These are phyloP conservation scores for Diogma glabrata DNA, from an alignment of 2,888 invertebrate genomes.

Conservation along the genomic window DNA sequence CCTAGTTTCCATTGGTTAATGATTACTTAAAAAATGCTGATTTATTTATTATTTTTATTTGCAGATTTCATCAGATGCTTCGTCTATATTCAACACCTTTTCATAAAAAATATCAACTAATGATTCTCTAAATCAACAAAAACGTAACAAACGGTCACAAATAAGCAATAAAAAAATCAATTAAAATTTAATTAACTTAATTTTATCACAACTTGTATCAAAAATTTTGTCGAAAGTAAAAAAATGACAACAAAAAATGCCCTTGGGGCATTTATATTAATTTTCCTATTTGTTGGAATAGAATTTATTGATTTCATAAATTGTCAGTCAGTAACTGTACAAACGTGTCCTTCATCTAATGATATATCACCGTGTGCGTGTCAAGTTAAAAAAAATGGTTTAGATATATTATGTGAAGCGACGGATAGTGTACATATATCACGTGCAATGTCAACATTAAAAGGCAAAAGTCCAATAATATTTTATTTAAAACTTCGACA, in stretches of 20 bases:
- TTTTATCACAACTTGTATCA: too few relatives aligned
- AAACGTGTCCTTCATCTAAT: slow-evolving; percentile 62
- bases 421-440: slow-evolving; percentile 69
- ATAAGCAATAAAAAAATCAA: too few relatives aligned
- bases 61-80: too few relatives aligned
- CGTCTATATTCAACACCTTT: too few relatives aligned
- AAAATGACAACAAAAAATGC: slow-evolving; percentile 12
- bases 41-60: too few relatives aligned
- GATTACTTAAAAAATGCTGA: too few relatives aligned
- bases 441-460: slow-evolving; percentile 69
- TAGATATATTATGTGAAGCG: slow-evolving; percentile 80
- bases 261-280: slow-evolving; percentile 16
- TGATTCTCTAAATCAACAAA: too few relatives aligned
- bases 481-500: slow-evolving; percentile 81
- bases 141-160: too few relatives aligned
- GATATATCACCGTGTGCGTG: slow-evolving; percentile 75
- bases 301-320: slow-evolving; percentile 14
- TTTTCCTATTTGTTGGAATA: slow-evolving; percentile 16
- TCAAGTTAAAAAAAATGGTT: slow-evolving; percentile 74
- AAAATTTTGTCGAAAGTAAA: not conserved
- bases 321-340: slow-evolving; percentile 24
- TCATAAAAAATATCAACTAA: too few relatives aligned
- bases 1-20: too few relatives aligned
- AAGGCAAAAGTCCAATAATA: slow-evolving; percentile 68
- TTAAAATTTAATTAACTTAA: too few relatives aligned